These are phyloP conservation scores for Heteromyza rotundicornis DNA, from an alignment of 2,888 invertebrate genomes.

Conservation along the genomic window DNA sequence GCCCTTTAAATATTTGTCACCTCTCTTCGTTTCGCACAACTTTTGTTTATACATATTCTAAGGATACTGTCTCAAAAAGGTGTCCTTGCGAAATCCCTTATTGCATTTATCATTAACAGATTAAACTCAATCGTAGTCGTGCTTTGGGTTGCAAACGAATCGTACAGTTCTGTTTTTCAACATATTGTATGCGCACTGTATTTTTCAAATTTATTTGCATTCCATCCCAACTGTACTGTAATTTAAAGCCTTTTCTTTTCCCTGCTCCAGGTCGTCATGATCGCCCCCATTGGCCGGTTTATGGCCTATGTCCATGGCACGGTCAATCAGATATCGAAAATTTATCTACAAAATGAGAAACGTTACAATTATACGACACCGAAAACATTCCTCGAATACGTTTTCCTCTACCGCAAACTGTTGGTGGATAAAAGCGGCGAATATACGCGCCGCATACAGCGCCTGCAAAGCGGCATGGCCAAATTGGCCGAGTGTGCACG, in stretches of 20 bases:
- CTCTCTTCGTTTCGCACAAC: constrained; percentile 24
- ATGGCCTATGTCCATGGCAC: constrained; percentile 92
- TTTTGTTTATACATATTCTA: background rate
- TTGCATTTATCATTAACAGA: no score
- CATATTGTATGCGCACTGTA: no score
- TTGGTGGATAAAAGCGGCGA: constrained; percentile 73
- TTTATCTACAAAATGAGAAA: constrained; percentile 84
- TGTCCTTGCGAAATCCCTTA: no score
- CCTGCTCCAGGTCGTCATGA: constrained; percentile 67
- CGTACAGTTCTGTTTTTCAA: no score
- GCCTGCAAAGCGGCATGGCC: constrained; percentile 87
- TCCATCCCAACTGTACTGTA: no score
- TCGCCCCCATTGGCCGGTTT: constrained; percentile 79
- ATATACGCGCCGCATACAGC: constrained; percentile 76
- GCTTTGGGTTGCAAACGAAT: no score
- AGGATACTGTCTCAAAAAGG: no score
- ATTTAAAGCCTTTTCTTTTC: no score
- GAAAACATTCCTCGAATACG: constrained; percentile 96
- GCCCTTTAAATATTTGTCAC: constrained; percentile 10
- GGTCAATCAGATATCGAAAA: constrained; percentile 85
- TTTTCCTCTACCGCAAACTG: constrained; percentile 81
- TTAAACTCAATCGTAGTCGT: no score
- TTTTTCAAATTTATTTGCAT: no score
- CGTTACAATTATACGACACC: constrained; percentile 97
- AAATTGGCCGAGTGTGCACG: constrained; percentile 86